Evolutionary conservation across 2,113 vertebrate genomes (phyloP), one percentile per base, ranked within the genome.

Genomic region (Nematolebias whitei): DNA sequence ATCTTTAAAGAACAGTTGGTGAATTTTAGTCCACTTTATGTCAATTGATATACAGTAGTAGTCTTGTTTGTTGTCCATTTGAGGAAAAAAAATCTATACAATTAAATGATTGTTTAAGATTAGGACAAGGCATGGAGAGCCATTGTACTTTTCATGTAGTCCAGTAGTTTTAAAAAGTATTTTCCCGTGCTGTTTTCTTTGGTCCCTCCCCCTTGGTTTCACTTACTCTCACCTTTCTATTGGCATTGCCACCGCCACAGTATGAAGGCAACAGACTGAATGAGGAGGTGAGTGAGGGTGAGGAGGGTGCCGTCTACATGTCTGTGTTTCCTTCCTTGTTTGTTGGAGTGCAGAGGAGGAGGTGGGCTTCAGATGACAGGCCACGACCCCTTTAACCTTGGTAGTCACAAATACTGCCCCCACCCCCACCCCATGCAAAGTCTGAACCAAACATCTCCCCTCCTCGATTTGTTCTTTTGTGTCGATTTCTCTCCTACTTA

Each of bases 201-300:
- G 26, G 61, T 49, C 67, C 76, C 24, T 24, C 12, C 73, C 81
- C 64, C 68, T 54, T 40, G 74, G 63, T 89, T 90, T 91, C 76
- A 89, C 89, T 91, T 74, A 88, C 84, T 92, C 76, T 92, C 84
- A 87, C 88, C 88, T 92, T 90, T 91, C 80, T 89, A 86, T 91
- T 91, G 91, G 86, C 82, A 69, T 85, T 85, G 84, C 87, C 87
- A 69, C 87, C 89, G 86, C 80, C 85, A 85, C 90, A 87, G 87
- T 92, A 82, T 83, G 91, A 90, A 82, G 87, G 87, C 83, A 75
- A 59, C 89, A 91, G 90, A 70, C 90, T 89, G 84, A 90, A 83
- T 83, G 90, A 91, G 79, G 91, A 92, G 92, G 92, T 92, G 91
- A 92, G 92, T 92, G 82, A 78, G 84, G 82, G 70, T 32, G 70